Evolutionary conservation across 2,113 vertebrate genomes (phyloP), one percentile per base, ranked within the genome.

Genomic region (Hyla sarda): DNA sequence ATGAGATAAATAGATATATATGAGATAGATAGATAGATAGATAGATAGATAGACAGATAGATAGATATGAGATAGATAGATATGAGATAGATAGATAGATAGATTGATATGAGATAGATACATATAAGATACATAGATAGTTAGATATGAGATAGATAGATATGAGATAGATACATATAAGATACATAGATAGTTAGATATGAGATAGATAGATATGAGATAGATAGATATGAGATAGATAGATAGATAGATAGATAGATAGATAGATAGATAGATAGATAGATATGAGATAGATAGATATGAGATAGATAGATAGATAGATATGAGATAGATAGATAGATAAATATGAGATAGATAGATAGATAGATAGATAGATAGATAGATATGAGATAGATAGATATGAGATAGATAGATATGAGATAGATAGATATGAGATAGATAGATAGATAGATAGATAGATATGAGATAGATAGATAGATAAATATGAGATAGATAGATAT

Each of bases 11-110:
- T 23, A 58, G 54, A 58, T 58, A 69, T 17, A 69, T 41, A 30
- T 34, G 17, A 69, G 65, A 69, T 69, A 69, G 65, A 69, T 69
- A 69, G 58, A 25, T 11, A 60, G 58, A 28, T 60, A 60, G 58
- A 60, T 60, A 60, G 11, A 5, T 23, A 65, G 60, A 65, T 30
- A 65, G 25, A 30, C 30, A 65, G 60, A 65, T 65, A 65, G 25
- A 65, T 65, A 65, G 25, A 16, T 25, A 65, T 65, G n/a, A 65
- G 60, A 65, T 65, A 65, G 60, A 65, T 65, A 65, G 60, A 65
- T 65, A 65, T 25, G 25, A 65, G 13, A 65, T 41, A 41, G 60
- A 65, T 65, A 65, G 60, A 65, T 65, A 65, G 60, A 65, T 56
- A 56, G 54, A 56, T 56, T 23, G 54, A 56, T 56, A 56, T 0